Evolutionary conservation across 2,797 vertebrate species (phyloP), one percentile per base, ranked within the genome.

Genomic region (Muscicapa striata): DNA sequence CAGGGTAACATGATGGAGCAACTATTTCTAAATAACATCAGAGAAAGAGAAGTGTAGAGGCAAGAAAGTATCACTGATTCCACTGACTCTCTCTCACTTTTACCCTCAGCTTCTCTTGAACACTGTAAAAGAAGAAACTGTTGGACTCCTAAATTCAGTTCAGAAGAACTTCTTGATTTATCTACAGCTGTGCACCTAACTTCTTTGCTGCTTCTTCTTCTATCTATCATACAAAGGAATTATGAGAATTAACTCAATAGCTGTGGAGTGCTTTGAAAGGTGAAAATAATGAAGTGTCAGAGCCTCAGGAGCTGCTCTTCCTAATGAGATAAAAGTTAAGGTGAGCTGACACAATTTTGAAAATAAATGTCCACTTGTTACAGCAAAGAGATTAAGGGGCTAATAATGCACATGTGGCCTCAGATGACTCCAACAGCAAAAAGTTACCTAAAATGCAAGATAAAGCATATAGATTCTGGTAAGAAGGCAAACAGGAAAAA

Each of bases 321-420:
- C 32, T 91, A 92, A 94, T 55, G 43, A 88, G 58, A 58, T 52
- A 62, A 48, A 78, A 94, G 62, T 67, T 72, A 88, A 78, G 94
- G 73, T 52, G 86, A 96, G 86, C 40, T 52, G 75, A 90, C 23
- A 54, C 51, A 94, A 78, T 63, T 92, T 83, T 10, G 2, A 91
- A 93, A 94, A 81, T 55, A 85, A 89, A 92, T 80, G 62, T 41
- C 84, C 79, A 27, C 41, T 92, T 90, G 26, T 73, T 79, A 73
- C 14, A 92, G 67, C 41, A 74, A 26, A 66, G 90, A 93, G 48
- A 95, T 90, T 84, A 86, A 82, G 20, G 52, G 22, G 7, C 69
- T 81, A 75, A 66, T 68, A 89, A 86, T 3, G 46, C 26, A 30
- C 21, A 48, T 48, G 45, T 0, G 5, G 68, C 66, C 89, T 89